phyloP scores from a whole-genome alignment of 2,888 invertebrate species.

The Clanis bilineata region DNA sequence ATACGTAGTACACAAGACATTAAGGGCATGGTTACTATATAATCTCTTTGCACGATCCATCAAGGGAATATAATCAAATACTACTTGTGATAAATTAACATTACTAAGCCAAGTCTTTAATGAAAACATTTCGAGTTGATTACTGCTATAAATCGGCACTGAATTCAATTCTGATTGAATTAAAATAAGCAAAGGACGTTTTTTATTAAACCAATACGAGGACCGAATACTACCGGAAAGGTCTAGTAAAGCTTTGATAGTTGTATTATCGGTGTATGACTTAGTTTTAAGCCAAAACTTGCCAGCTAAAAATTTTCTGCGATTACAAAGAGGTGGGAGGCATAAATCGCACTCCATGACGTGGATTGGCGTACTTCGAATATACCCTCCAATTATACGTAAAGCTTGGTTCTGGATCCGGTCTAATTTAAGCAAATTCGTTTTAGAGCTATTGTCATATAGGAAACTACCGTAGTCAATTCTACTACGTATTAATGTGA shows the following conservation, averaged over 20 bases:
- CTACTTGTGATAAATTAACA: neutral
- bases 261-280: neutral
- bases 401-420: too few relatives aligned
- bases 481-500: constrained; percentile 15
- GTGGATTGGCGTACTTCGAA: neutral
- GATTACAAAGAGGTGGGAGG: too few relatives aligned
- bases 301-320: constrained; percentile 14
- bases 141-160: neutral
- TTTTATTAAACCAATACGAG: too few relatives aligned
- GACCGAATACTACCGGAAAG: too few relatives aligned
- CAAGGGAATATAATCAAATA: too few relatives aligned
- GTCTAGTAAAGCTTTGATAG: too few relatives aligned
- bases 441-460: neutral
- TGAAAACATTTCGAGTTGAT: neutral
- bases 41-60: too few relatives aligned
- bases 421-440: constrained; percentile 12
- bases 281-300: neutral
- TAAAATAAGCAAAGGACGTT: too few relatives aligned
- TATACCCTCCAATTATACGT: constrained; percentile 17
- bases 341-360: too few relatives aligned
- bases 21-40: too few relatives aligned
- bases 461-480: constrained; percentile 2
- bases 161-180: too few relatives aligned
- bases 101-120: neutral
- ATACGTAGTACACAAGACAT: too few relatives aligned